Evolutionary conservation across 2,888 invertebrate genomes (phyloP).

Genomic region (Ophion obscuratus): DNA sequence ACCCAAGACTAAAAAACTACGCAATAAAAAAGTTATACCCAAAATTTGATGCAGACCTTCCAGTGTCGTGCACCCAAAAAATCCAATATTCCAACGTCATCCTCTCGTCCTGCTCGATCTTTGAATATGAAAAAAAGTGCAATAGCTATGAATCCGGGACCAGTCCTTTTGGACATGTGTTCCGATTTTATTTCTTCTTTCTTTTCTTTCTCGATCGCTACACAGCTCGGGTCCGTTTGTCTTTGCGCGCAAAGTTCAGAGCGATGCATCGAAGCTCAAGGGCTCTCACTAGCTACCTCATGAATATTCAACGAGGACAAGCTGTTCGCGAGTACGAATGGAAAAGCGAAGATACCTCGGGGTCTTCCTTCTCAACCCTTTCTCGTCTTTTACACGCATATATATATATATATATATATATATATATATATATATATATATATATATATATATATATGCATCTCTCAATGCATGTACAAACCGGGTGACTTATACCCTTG

Average conservation of each 20-base stretch:
- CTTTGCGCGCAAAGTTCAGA: neutral
- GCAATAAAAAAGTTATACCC: too few species aligned
- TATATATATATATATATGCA: conserved; percentile 23
- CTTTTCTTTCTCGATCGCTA: neutral
- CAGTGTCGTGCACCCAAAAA: too few species aligned
- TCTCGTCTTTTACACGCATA: neutral
- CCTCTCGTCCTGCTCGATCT: neutral
- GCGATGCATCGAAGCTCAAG: conserved; percentile 39
- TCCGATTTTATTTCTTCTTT: conserved; percentile 1
- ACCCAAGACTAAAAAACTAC: too few species aligned
- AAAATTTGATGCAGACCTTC: too few species aligned
- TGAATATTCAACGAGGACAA: conserved; percentile 80
- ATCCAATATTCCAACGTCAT: neutral
- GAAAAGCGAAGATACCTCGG: conserved; percentile 52
- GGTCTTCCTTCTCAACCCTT: conserved; percentile 65
- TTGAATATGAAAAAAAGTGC: neutral
- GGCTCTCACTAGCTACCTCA: conserved; percentile 69
- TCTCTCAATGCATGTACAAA: neutral
- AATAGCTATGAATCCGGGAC: neutral
- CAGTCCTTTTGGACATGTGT: neutral
- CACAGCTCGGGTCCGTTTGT: neutral
- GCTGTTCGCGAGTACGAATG: conserved; percentile 72
- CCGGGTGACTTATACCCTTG: conserved; percentile 79
- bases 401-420: neutral
- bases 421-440: neutral